Evolutionary conservation across 2,888 invertebrate genomes (phyloP).

Genomic region (Andricus quercusramuli): DNA sequence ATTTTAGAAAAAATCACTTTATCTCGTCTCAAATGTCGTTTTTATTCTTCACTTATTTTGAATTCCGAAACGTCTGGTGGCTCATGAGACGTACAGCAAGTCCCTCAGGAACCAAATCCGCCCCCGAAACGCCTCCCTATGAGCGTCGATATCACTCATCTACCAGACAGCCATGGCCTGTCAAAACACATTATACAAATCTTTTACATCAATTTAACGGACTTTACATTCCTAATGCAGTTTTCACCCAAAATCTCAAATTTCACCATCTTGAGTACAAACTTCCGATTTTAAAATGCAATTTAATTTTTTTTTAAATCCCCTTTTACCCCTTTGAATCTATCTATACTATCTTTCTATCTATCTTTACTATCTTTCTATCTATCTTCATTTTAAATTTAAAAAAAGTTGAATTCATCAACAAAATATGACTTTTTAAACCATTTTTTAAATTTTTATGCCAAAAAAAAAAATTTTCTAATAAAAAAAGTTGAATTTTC

Average conservation of each 20-base stretch:
- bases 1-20: background rate
- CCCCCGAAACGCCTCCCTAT: constrained; percentile 66
- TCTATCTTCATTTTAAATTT: no score
- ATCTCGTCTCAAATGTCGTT: background rate
- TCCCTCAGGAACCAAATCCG: constrained; percentile 64
- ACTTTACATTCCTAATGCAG: constrained; percentile 38
- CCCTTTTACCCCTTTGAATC: no score
- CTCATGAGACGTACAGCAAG: constrained; percentile 31
- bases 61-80: constrained; percentile 21
- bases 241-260: constrained; percentile 19
- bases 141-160: constrained; percentile 55
- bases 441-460: no score
- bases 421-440: no score
- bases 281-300: no score
- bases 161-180: constrained; percentile 59
- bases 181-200: constrained; percentile 61
- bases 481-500: no score
- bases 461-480: no score
- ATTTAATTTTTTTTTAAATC: no score
- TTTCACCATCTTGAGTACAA: background rate
- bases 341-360: no score
- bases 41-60: background rate
- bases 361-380: no score
- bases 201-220: constrained; percentile 38
- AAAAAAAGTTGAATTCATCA: no score